These are phyloP conservation scores for Drosophila grimshawi DNA, from an alignment of 1,140 invertebrate genomes.

Conservation along the genomic window DNA sequence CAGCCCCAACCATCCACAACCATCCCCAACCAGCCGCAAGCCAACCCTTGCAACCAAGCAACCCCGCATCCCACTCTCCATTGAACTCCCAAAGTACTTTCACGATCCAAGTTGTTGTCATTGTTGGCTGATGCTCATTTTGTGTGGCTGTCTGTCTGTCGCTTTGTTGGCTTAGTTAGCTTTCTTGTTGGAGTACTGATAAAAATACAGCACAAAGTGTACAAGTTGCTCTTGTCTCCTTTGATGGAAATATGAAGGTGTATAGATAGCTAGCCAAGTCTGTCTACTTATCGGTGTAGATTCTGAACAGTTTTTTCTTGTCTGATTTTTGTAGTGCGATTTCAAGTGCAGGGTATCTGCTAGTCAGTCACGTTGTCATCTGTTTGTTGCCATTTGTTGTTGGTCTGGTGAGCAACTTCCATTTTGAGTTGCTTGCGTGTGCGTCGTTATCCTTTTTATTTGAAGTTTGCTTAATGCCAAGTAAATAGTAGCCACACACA, in stretches of 20 bases:
- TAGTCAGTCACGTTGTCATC: neutral
- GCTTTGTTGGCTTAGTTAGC: neutral
- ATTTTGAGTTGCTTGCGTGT: slow-evolving; percentile 76
- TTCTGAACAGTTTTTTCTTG: too few species aligned
- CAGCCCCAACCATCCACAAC: too few species aligned
- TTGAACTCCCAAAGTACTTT: slow-evolving; percentile 10
- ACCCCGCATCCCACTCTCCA: slow-evolving; percentile 17
- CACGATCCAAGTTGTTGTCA: slow-evolving; percentile 22
- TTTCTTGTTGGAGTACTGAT: neutral
- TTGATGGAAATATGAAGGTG: too few species aligned
- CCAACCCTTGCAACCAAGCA: neutral
- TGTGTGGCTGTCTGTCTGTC: slow-evolving; percentile 14
- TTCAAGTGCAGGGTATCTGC: neutral
- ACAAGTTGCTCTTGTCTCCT: too few species aligned
- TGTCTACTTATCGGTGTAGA: too few species aligned
- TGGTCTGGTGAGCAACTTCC: slow-evolving; percentile 66
- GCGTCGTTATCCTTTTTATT: slow-evolving; percentile 81
- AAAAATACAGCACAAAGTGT: too few species aligned
- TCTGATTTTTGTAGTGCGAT: too few species aligned
- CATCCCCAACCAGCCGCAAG: too few species aligned
- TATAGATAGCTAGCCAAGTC: too few species aligned
- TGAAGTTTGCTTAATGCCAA: slow-evolving; percentile 82
- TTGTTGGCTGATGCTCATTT: slow-evolving; percentile 54
- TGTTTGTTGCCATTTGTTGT: slow-evolving; percentile 15
- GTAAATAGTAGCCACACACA: slow-evolving; percentile 67